Base-by-base conservation (phyloP, 2,888 invertebrate genomes). In the Dolomedes plantarius region DNA sequence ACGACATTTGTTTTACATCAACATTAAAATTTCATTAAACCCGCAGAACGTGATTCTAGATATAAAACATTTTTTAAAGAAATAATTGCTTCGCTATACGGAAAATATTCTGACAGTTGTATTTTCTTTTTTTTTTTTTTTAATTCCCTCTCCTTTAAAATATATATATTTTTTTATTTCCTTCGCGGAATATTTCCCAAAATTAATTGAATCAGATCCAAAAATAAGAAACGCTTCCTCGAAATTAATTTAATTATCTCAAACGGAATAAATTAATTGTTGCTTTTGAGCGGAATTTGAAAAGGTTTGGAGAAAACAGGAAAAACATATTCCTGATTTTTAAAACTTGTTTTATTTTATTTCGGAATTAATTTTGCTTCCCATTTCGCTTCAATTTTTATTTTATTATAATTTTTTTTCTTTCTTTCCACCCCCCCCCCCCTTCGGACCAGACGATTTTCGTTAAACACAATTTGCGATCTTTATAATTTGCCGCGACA, bases 181-280 rank as follows among this genome's bases (percentile, higher is more conserved):
- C n/a, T n/a, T n/a, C n/a, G n/a, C n/a, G n/a, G n/a, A n/a, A n/a
- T n/a, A n/a, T n/a, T n/a, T 5, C 9, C 36, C 9, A 36, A 36
- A 36, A 46, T 46, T 46, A 46, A 46, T 46, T 46, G 46, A 46
- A 46, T 16, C 46, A 46, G 46, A n/a, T 16, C 16, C 16, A 16
- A 46, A 46, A n/a, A n/a, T n/a, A n/a, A 46, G 6, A 23, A 6
- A 56, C 16, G 56, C 23, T 16, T 23, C 16, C 23, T 5, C 23
- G 6, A 56, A 56, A 23, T 23, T 56, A 56, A 56, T 56, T 56
- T 56, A 23, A 56, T 23, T 5, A 56, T 23, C 6, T 11, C 6
- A 56, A 56, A 56, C 23, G 23, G 23, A 13, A 56, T 56, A 19
- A 56, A 56, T 56, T 56, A 56, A 56, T 56, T 56, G 56, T 56